Evolutionary conservation across 2,113 vertebrate genomes (phyloP).

Genomic region (Notarius quadriscutis): DNA sequence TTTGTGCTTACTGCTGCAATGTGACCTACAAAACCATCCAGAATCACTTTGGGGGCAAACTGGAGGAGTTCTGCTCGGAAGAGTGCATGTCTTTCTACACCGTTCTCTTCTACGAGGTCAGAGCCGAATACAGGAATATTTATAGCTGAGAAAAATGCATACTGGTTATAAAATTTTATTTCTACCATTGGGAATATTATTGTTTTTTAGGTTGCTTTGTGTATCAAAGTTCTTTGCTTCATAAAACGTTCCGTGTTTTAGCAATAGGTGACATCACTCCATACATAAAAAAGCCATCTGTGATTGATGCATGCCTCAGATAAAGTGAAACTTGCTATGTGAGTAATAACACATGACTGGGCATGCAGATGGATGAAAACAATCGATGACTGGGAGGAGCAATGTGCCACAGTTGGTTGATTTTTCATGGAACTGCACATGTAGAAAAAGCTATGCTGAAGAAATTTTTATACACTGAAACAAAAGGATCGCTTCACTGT

Average conservation of each 20-base stretch:
- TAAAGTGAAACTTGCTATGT: not conserved
- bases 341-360: not conserved
- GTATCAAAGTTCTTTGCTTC: too few species aligned
- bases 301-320: not conserved
- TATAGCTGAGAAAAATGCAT: not conserved
- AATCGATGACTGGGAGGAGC: not conserved
- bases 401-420: too few species aligned
- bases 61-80: conserved; percentile 91
- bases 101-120: conserved; percentile 90
- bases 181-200: not conserved
- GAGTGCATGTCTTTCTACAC: conserved; percentile 98
- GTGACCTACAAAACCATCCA: conserved; percentile 83
- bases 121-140: not conserved
- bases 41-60: conserved; percentile 86
- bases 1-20: conserved; percentile 90
- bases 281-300: not conserved
- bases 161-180: not conserved
- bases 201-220: not conserved
- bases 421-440: too few species aligned
- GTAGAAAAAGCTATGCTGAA: too few species aligned
- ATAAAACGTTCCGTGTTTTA: not conserved
- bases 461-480: too few species aligned
- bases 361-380: not conserved
- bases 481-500: too few species aligned
- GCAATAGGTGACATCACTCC: not conserved